Percentiles rank a stretch among this genome's conserved stretches.
phyloP scores from a whole-genome alignment of 2,113 vertebrate genomes.

The Xerus inauris region DNA sequence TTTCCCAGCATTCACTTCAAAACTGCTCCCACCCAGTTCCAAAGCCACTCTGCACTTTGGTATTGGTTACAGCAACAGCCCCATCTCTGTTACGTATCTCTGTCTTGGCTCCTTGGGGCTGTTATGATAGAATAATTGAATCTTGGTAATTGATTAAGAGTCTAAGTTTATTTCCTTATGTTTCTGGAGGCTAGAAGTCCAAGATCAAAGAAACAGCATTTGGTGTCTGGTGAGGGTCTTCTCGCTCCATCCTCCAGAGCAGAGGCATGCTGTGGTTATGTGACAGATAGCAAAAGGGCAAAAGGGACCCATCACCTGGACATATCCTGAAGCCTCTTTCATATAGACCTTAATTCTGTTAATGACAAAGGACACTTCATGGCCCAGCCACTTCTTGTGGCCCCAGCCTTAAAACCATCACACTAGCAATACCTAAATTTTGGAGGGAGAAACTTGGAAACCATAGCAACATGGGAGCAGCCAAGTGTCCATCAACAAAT shows the following conservation, averaged over 20 bases:
- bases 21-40: not conserved
- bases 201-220: not conserved
- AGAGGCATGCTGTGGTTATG: no score
- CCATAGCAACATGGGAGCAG: not conserved
- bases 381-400: not conserved
- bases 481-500: not conserved
- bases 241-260: not conserved
- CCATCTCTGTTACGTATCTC: not conserved
- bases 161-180: not conserved
- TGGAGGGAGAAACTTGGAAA: not conserved
- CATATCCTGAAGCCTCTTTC: not conserved
- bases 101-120: not conserved
- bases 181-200: not conserved
- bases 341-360: not conserved
- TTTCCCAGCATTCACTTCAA: not conserved
- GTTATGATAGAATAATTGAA: not conserved
- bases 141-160: not conserved
- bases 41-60: not conserved
- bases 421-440: not conserved
- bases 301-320: not conserved
- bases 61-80: not conserved
- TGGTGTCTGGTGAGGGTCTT: not conserved
- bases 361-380: not conserved
- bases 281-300: not conserved
- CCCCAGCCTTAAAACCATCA: no score